Base-by-base conservation (phyloP, 2,113 vertebrate genomes). In the Oxyura jamaicensis region DNA sequence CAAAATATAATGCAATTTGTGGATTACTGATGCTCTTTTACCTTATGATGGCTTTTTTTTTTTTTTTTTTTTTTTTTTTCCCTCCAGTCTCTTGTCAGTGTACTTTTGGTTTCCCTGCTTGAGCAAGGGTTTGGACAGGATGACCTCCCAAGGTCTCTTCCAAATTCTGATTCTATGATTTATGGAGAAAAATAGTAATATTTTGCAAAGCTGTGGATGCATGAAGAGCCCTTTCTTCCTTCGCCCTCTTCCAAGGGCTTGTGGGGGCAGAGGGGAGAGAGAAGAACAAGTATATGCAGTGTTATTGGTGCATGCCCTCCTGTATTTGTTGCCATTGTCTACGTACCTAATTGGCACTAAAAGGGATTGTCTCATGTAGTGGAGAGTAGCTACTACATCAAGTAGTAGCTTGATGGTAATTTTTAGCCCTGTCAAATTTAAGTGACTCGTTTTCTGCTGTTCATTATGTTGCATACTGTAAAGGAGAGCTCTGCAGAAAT, bases 241-340 rank as follows among this genome's bases (percentile, higher is more conserved):
- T 85, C 36, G 9, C 65, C 31, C n/a, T 3, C 20, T 19, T 76
- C 3, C 16, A 42, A 52, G 11, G 1, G 3, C 10, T 63, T 17
- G 7, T 26, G 2, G 26, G 29, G 10, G 8, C 11, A 6, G 5
- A 2, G 3, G 8, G 2, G 4, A 4, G 69, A 26, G 10, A 55
- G 11, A 26, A 65, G 75, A 78, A 36, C 1, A 4, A 75, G 7
- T 42, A 18, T 50, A 4, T 53, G 59, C 26, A 25, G 0, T 66
- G 14, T 81, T n/a, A 50, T 36, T 53, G 29, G n/a, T 25, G 11
- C 39, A 11, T 62, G 31, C 10, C 25, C 15, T 35, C 31, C 23
- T 52, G 26, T 83, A 12, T 66, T 88, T 83, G 13, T 90, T 83
- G n/a, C 31, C 20, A 11, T 29, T 21, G 26, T 2, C 56, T 48